These are phyloP conservation scores for Marronus borbonicus DNA, from an alignment of 2,888 invertebrate genomes.

Conservation along the genomic window DNA sequence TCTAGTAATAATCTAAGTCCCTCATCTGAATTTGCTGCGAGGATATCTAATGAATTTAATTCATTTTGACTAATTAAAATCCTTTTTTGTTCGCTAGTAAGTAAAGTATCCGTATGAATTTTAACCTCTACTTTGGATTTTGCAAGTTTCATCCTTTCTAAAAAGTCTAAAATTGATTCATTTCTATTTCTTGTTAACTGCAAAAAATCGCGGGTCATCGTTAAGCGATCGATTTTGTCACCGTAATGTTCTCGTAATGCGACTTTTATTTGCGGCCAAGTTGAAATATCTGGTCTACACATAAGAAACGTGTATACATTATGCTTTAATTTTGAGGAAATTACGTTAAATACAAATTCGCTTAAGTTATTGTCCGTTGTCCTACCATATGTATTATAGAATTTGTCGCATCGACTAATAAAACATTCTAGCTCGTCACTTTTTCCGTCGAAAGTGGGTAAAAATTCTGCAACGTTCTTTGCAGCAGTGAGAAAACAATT, in stretches of 20 bases:
- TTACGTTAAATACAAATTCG: constrained; percentile 21
- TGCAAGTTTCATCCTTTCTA: constrained; percentile 33
- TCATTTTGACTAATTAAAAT: constrained; percentile 39
- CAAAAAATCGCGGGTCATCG: constrained; percentile 35
- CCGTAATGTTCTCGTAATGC: constrained; percentile 35
- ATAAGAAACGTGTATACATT: constrained; percentile 15
- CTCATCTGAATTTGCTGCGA: constrained; percentile 31
- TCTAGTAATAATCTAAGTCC: constrained; percentile 29
- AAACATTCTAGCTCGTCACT: no score
- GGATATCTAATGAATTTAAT: constrained; percentile 42
- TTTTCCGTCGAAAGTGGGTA: no score
- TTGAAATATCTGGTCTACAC: background rate
- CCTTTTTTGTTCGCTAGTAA: constrained; percentile 13
- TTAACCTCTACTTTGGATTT: constrained; percentile 42
- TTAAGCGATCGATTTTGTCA: constrained; percentile 26
- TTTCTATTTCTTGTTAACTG: constrained; percentile 40
- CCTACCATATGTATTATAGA: no score
- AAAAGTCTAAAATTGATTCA: constrained; percentile 41
- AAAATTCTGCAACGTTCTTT: no score
- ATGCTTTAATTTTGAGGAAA: constrained; percentile 26
- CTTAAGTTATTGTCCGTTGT: background rate
- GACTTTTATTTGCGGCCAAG: constrained; percentile 33
- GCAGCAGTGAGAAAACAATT: no score
- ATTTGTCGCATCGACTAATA: no score
- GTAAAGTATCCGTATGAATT: constrained; percentile 35